Base-by-base conservation (phyloP, 2,797 vertebrate species). In the Macroramphosus scolopax region DNA sequence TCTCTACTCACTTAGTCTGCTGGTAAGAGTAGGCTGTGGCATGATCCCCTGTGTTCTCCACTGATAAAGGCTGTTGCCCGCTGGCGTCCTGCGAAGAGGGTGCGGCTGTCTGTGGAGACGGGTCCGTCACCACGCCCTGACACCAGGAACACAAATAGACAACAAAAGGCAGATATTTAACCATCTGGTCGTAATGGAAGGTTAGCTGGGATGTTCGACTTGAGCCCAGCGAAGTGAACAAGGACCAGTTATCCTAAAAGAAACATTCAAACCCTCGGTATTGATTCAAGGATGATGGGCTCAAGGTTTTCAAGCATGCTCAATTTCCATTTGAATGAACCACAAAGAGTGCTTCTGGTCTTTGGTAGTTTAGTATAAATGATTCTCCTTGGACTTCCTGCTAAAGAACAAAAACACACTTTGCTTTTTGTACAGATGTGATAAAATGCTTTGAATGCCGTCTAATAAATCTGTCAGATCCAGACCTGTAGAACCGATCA, bases 21-120 rank as follows among this genome's bases (percentile, higher is more conserved):
- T 95, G 95, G 91, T 96, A 98, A 63, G 94, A 92, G 89, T 98
- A 98, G 87, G 93, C 92, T 85, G 94, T 87, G 8, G 91, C 85
- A 32, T 97, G 96, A 82, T 98, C 95, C 45, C 76, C 94, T 83
- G 91, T 86, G 32, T 89, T 93, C 86, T 98, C 96, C 91, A 98
- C 90, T 61, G 92, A 81, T 87, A 97, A 90, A 80, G 92, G 92
- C 86, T 95, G 96, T 89, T 97, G 95, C 81, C 93, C 94, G 51
- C 91, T 92, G 83, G 87, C 82, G 70, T 98, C 96, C 91, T 98
- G 95, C 61, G 93, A 93, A 70, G 94, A 92, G 81, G 93, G 91
- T 72, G 92, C 90, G 74, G 93, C 92, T 69, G 93, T 92, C 90
- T 96, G 95, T 58, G 93, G 89, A 86, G 95, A 93, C 58, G 92